Percentiles rank a stretch among this genome's conserved stretches.
phyloP scores from a whole-genome alignment of 2,113 vertebrate genomes.

The human region DNA sequence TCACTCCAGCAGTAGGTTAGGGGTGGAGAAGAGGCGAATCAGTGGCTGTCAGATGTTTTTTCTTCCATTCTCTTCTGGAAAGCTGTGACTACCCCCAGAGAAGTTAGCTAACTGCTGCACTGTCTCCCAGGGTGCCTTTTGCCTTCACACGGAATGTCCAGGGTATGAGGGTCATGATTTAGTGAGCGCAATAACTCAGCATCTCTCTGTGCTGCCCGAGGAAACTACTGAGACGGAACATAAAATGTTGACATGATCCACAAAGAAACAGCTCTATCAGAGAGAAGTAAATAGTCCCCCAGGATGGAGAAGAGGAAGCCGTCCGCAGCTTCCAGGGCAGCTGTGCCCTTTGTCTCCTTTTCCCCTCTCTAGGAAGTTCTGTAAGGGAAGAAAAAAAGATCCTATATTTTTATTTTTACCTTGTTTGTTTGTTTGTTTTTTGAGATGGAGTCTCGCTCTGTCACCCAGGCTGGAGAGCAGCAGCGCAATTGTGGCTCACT shows the following conservation, averaged over 20 bases:
- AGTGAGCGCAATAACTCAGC: background rate
- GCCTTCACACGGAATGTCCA: background rate
- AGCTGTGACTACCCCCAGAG: background rate
- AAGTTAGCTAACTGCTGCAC: background rate
- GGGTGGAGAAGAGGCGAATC: background rate
- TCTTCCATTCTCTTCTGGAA: background rate
- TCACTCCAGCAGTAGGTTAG: background rate
- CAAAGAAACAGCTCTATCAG: background rate
- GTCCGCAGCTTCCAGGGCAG: too few species aligned
- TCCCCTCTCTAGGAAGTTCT: background rate
- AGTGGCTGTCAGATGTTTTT: background rate
- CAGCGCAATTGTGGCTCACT: rapidly evolving
- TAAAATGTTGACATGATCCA: background rate
- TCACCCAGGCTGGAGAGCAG: too few species aligned
- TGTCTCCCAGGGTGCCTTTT: background rate
- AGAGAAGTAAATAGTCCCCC: background rate
- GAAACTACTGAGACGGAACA: background rate
- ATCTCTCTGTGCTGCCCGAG: rapidly evolving
- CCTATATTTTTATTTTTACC: background rate
- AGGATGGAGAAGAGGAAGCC: background rate
- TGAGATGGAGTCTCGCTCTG: too few species aligned
- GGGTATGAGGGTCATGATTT: background rate
- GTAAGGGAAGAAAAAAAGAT: background rate
- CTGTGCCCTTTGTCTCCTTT: background rate
- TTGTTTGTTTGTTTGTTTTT: too few species aligned